phyloP scores from a whole-genome alignment of 2,797 vertebrate species.

The Pangasius krempfi region DNA sequence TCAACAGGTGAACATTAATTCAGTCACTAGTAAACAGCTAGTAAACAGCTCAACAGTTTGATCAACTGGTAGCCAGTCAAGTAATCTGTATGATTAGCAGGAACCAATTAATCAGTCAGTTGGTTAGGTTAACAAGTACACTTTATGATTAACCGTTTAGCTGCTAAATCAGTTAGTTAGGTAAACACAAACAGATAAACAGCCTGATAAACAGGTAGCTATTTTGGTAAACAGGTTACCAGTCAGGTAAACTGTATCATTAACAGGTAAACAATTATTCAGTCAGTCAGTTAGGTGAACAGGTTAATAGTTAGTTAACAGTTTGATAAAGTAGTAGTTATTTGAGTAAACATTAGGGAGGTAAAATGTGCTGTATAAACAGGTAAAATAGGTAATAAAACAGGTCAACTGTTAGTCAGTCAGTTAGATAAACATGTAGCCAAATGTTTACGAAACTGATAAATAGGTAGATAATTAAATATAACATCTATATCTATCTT shows the following conservation, averaged over 20 bases:
- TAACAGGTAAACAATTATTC: no score
- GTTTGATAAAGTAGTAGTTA: background rate
- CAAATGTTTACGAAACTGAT: background rate
- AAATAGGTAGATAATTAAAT: background rate
- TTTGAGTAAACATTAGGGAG: background rate
- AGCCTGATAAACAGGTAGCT: no score
- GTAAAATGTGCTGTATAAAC: background rate
- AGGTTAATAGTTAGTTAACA: no score
- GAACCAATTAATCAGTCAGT: background rate
- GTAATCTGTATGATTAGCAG: background rate
- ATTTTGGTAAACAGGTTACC: no score
- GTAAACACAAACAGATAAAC: no score
- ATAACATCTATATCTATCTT: no score
- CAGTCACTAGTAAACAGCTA: no score
- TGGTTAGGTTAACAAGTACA: background rate
- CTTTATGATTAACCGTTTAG: no score
- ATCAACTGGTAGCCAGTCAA: background rate
- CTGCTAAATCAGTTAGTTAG: no score
- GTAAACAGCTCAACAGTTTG: background rate
- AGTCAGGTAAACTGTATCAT: no score
- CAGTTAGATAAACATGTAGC: background rate
- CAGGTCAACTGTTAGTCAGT: background rate
- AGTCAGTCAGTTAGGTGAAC: no score
- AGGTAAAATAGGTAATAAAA: background rate
- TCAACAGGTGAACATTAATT: no score